Evolutionary conservation across 2,888 invertebrate species (phyloP), one percentile per base, ranked within the genome.

Genomic region (Habrosyne pyritoides): DNA sequence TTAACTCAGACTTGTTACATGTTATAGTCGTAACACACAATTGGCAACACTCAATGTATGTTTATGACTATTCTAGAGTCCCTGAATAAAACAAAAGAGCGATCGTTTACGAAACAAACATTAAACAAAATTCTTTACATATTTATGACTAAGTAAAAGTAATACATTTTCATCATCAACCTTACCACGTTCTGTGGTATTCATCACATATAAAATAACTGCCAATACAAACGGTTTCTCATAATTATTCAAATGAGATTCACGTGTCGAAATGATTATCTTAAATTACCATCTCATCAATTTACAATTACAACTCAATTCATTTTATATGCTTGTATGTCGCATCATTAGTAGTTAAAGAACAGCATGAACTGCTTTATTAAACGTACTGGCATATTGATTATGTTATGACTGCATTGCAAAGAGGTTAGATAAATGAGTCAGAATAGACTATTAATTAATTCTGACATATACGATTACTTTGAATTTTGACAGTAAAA

Each of bases 281-380:
- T 8, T 18, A 42, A 42, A 42, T 42, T 42, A 42, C n/a, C 42
- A 42, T 42, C 42, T 42, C 42, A 18, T 42, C 1, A 18, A 18
- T 42, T 42, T 42, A 42, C 36, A 36, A 36, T 18, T 42, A 42
- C 42, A 42, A 18, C 42, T 42, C 42, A 42, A 18, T 42, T 18
- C 2, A 5, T 18, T 14, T 18, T n/a, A 42, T 18, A 42, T 42
- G 6, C n/a, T 2, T 18, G n/a, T 42, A 42, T n/a, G 7, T 5
- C 24, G 24, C 36, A 36, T 42, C n/a, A 42, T 42, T 24, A 24
- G 24, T 24, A 24, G 14, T 2, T 18, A n/a, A 42, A 42, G 8
- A 14, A 5, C 14, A 18, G n/a, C 42, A 42, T n/a, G 42, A 18
- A 42, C 18, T 42, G 42, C 42, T 14, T 42, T 42, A 18, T 42